Conservation (phyloP, 2,797 vertebrate species). For the Rachycentron canadum region DNA sequence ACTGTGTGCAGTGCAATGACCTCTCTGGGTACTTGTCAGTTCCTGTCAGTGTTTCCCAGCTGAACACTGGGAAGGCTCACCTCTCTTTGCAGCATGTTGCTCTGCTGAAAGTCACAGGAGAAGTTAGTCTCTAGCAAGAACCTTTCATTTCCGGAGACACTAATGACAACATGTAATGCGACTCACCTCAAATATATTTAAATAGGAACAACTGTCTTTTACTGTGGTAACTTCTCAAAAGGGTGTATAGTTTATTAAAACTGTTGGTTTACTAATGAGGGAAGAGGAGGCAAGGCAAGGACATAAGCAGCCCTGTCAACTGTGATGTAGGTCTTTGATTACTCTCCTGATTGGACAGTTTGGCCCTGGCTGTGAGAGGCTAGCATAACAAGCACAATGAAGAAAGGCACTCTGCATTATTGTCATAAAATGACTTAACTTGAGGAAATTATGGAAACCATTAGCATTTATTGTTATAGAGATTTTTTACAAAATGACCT, state of each 20-base stretch:
- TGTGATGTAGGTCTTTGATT: not conserved
- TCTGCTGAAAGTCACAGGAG: slow-evolving; percentile 28
- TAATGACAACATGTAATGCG: slow-evolving; percentile 26
- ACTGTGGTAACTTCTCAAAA: not conserved
- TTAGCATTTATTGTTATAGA: slow-evolving; percentile 85
- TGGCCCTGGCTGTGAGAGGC: slow-evolving; percentile 3
- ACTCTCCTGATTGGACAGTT: slow-evolving; percentile 11
- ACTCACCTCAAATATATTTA: slow-evolving; percentile 27
- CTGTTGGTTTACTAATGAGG: not conserved
- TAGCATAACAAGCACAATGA: not conserved
- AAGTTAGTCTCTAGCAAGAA: slow-evolving; percentile 12
- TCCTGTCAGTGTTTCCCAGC: slow-evolving; percentile 71
- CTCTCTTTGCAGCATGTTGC: slow-evolving; percentile 32
- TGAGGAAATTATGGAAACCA: slow-evolving; percentile 72
- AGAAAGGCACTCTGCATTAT: not conserved
- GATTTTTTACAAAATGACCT: slow-evolving; percentile 83
- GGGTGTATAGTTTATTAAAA: not conserved
- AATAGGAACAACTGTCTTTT: slow-evolving; percentile 30
- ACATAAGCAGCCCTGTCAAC: slow-evolving; percentile 19
- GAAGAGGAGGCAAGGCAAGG: not conserved
- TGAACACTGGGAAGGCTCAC: slow-evolving; percentile 55
- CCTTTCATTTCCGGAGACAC: slow-evolving; percentile 26
- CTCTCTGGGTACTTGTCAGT: slow-evolving; percentile 69
- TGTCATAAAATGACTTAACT: slow-evolving; percentile 14
- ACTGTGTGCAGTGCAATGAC: slow-evolving; percentile 65